Evolutionary conservation across 1,140 invertebrate species (phyloP), one percentile per base, ranked within the genome.

Genomic region (Sinella curviseta): DNA sequence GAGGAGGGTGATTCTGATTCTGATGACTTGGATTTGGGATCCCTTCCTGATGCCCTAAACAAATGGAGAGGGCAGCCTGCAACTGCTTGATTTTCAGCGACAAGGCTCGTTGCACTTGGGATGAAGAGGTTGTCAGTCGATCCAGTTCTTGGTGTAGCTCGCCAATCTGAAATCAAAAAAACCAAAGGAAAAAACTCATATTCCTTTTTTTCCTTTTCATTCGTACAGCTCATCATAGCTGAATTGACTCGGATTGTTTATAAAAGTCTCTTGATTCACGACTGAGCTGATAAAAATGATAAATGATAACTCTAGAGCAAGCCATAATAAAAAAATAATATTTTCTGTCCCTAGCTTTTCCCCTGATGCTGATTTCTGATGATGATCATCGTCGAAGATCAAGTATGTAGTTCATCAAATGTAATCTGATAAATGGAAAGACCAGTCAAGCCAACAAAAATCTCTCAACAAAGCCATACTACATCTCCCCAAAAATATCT

Each of bases 81-180:
- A 81, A 54, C 77, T 81, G 80, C 75, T 81, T 70, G 14, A 81
- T 77, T 81, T 74, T 78, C 12, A 33, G 24, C 12, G 48, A 30
- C 8, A 78, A 65, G 34, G 70, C 75, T 36, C 39, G 26, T 60
- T 81, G 80, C n/a, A 81, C 60, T 65, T 81, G 80, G 35, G 55
- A 35, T 31, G 78, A 78, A 14, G 78, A 77, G 14, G 74, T 36
- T 76, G 28, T 76, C 31, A 70, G 26, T 33, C 77, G 60, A 36
- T 79, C 77, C 24, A 81, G 31, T 77, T 78, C 74, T 54, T 74
- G 55, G 55, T 81, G 77, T 36, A 81, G 31, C 14, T 77, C 65
- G 20, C 30, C 31, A 77, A 77, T 77, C 80, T 81, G 39, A 34
- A 34, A n/a, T 1, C 17, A 55, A 55, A 30, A 57, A 55, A 31